Evolutionary conservation across 1,140 invertebrate genomes (phyloP).

Genomic region (Drosophila nikananu): DNA sequence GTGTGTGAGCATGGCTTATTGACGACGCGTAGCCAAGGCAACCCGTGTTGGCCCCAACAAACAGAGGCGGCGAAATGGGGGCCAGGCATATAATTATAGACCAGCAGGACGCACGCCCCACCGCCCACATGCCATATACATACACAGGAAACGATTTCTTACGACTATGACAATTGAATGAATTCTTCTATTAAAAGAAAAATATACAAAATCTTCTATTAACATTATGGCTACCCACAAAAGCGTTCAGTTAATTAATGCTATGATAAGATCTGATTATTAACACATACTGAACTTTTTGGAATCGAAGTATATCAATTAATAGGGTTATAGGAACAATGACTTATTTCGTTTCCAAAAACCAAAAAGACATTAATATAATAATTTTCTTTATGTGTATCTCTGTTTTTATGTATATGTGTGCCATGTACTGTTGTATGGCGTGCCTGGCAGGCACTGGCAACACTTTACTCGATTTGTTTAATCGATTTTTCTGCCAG

Average conservation of each 20-base stretch:
- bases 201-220: not conserved
- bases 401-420: conserved; percentile 15
- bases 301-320: too few species aligned
- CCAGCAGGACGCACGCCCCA: not conserved
- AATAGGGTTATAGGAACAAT: not conserved
- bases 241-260: not conserved
- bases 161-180: too few species aligned
- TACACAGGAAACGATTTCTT: not conserved
- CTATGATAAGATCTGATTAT: too few species aligned
- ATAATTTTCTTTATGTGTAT: conserved; percentile 2
- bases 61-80: conserved; percentile 43
- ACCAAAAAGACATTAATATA: not conserved
- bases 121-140: conserved; percentile 18
- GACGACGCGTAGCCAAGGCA: conserved; percentile 58
- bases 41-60: conserved; percentile 55
- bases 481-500: conserved; percentile 80
- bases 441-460: conserved; percentile 58
- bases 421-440: conserved; percentile 48
- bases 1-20: conserved; percentile 53
- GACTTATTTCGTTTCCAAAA: not conserved
- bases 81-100: conserved; percentile 61
- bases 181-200: not conserved
- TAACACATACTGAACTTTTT: too few species aligned
- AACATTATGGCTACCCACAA: not conserved
- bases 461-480: conserved; percentile 82